Evolutionary conservation across 2,113 vertebrate species (phyloP).

Genomic region (Ascaphus truei): DNA sequence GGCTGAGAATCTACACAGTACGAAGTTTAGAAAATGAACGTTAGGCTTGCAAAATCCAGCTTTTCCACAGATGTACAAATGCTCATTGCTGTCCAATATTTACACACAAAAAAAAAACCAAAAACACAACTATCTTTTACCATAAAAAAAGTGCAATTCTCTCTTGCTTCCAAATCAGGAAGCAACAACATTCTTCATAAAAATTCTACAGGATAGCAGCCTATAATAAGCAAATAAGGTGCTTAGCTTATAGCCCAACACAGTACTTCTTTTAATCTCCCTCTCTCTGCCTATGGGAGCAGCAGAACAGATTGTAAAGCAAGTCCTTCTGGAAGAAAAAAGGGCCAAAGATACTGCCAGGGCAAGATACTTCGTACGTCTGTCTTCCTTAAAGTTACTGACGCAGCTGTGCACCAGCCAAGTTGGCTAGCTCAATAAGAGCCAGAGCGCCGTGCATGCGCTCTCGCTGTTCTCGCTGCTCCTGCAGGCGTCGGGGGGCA

Average conservation of each 20-base stretch:
- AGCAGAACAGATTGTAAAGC: not conserved
- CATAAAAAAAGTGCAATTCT: constrained; percentile 80
- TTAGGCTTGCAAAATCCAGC: constrained; percentile 86
- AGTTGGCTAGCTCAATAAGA: constrained; percentile 93
- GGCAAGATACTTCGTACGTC: constrained; percentile 41
- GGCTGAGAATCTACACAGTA: too few relatives aligned
- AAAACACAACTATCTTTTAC: constrained; percentile 60
- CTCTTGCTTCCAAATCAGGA: constrained; percentile 59
- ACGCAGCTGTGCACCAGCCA: constrained; percentile 67
- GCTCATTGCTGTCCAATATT: constrained; percentile 68
- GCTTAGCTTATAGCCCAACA: constrained; percentile 88
- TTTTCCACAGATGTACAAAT: constrained; percentile 44
- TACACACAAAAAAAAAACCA: constrained; percentile 68
- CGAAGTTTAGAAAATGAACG: constrained; percentile 31
- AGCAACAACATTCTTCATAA: constrained; percentile 93
- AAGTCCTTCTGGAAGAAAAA: not conserved
- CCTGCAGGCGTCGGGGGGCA: constrained; percentile 80
- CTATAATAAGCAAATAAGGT: constrained; percentile 97
- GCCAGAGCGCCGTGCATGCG: constrained; percentile 91
- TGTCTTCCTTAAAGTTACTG: constrained; percentile 49
- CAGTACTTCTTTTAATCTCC: constrained; percentile 59
- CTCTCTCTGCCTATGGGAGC: constrained; percentile 42
- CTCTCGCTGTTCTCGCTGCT: constrained; percentile 92
- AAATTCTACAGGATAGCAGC: constrained; percentile 95
- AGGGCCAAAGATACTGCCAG: not conserved